Percentiles rank a stretch among this genome's conserved stretches.
These are phyloP conservation scores for Eidolon helvum DNA, from an alignment of 2,113 vertebrate species.

Conservation along the genomic window DNA sequence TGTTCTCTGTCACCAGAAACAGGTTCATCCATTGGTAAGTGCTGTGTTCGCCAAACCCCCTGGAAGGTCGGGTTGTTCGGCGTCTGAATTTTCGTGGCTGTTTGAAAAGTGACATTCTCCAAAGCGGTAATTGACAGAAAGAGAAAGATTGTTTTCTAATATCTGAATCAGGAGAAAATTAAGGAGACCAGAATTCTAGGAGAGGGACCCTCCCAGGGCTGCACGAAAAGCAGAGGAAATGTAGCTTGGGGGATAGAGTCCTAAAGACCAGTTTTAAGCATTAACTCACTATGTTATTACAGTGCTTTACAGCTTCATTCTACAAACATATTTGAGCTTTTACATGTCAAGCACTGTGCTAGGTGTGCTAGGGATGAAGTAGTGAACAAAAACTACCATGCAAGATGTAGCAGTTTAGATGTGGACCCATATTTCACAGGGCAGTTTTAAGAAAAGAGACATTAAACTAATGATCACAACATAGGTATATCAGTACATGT, in stretches of 20 bases:
- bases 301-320: neutral
- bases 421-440: neutral
- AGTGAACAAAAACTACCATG: neutral
- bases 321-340: neutral
- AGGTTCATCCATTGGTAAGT: conserved; percentile 94
- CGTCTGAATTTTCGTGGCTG: neutral
- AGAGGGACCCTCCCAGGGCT: neutral
- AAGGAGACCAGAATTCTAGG: neutral
- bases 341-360: neutral
- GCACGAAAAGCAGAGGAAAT: neutral
- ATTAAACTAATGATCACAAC: neutral
- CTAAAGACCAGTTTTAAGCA: neutral
- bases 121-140: neutral
- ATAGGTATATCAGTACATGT: neutral
- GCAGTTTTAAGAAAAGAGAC: neutral
- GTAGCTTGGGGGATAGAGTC: neutral
- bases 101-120: neutral
- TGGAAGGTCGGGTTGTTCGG: neutral
- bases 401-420: neutral
- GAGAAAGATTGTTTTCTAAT: neutral
- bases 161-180: neutral
- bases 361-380: neutral
- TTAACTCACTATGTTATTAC: neutral
- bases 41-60: neutral
- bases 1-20: conserved; percentile 91